A percentile compares a stretch with the other conserved stretches of the same genome.
Conservation (phyloP, 2,797 vertebrate species). For the Phoebastria nigripes region DNA sequence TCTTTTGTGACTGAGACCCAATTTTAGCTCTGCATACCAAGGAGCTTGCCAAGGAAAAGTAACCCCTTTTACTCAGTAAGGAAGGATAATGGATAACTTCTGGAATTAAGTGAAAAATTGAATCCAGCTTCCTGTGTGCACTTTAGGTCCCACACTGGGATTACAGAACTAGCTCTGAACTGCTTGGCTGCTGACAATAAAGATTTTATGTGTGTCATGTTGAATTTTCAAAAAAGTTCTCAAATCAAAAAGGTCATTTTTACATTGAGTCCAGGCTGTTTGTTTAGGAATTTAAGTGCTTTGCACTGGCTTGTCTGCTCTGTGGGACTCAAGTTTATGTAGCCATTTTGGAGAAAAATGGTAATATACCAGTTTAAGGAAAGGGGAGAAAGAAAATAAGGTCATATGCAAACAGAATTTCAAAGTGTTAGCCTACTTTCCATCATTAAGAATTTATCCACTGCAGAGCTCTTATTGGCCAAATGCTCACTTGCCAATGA, state of each 20-base stretch:
- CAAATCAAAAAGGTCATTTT: slow-evolving; percentile 57
- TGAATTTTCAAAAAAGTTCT: slow-evolving; percentile 62
- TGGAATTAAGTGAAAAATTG: slow-evolving; percentile 68
- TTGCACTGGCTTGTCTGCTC: slow-evolving; percentile 13
- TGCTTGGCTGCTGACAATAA: slow-evolving; percentile 52
- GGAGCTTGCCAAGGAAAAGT: slow-evolving; percentile 54
- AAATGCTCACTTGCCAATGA: slow-evolving; percentile 19
- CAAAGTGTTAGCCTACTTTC: slow-evolving; percentile 29
- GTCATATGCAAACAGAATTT: slow-evolving; percentile 40
- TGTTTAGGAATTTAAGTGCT: slow-evolving; percentile 64
- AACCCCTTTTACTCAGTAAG: slow-evolving; percentile 49
- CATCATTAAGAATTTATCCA: slow-evolving; percentile 57
- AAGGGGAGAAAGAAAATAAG: slow-evolving; percentile 1
- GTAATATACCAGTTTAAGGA: background rate
- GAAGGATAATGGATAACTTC: slow-evolving; percentile 67
- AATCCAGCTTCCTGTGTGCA: slow-evolving; percentile 59
- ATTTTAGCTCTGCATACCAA: slow-evolving; percentile 58
- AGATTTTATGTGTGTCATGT: slow-evolving; percentile 65
- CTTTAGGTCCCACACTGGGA: slow-evolving; percentile 54
- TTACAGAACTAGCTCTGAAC: slow-evolving; percentile 58
- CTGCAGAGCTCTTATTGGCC: slow-evolving; percentile 8
- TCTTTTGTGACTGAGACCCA: slow-evolving; percentile 65
- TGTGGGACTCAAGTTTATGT: background rate
- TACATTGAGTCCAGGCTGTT: slow-evolving; percentile 25
- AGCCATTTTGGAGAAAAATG: slow-evolving; percentile 24